These are phyloP conservation scores for Clitarchus hookeri DNA, from an alignment of 2,888 invertebrate genomes.

Conservation along the genomic window DNA sequence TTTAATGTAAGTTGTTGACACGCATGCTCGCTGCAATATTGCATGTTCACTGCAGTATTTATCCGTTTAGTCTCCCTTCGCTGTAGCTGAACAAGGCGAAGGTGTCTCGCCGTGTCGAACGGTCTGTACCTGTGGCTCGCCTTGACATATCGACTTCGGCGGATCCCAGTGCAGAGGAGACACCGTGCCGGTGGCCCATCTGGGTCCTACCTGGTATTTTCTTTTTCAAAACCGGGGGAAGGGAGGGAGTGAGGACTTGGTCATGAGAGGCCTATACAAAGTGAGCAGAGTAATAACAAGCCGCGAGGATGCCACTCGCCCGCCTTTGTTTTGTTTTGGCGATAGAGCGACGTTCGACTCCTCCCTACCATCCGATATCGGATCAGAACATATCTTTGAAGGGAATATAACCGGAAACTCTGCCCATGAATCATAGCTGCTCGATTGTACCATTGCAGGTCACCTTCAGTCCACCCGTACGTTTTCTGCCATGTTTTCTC, in stretches of 20 bases:
- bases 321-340: background rate
- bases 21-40: too few species aligned
- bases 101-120: background rate
- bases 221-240: background rate
- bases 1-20: too few species aligned
- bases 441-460: background rate
- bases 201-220: background rate
- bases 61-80: background rate
- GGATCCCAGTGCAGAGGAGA: background rate
- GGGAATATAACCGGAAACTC: background rate
- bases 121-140: background rate
- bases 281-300: background rate
- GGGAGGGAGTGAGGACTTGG: background rate
- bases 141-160: background rate
- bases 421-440: background rate
- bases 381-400: background rate
- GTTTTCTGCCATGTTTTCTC: too few species aligned
- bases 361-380: background rate
- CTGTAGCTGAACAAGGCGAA: background rate
- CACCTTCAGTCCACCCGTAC: too few species aligned
- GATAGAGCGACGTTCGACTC: background rate
- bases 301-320: background rate
- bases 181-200: background rate
- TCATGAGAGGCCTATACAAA: background rate
- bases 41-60: too few species aligned